These are phyloP conservation scores for Pseudorasbora parva DNA, from an alignment of 2,113 vertebrate species.

Conservation along the genomic window DNA sequence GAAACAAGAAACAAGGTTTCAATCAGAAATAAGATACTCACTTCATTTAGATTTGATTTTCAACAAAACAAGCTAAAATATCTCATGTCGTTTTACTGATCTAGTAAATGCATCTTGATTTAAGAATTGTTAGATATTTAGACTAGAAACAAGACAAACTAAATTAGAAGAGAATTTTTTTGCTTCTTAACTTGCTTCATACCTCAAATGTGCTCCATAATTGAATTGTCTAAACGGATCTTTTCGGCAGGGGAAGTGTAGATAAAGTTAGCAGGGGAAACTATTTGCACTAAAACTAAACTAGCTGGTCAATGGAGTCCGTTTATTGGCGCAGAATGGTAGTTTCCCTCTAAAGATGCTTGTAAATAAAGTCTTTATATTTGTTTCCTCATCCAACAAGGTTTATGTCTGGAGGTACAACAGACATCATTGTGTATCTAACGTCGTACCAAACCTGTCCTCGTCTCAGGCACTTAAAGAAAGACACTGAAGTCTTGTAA, in stretches of 20 bases:
- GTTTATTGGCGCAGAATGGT: neutral
- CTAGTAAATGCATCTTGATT: no score
- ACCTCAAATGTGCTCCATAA: no score
- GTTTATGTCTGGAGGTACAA: conserved; percentile 39
- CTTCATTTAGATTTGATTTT: no score
- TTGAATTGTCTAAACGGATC: neutral
- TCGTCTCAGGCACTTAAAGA: conserved; percentile 74
- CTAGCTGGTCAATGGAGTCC: neutral
- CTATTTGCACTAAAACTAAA: neutral
- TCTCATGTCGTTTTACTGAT: no score
- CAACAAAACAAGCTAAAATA: no score
- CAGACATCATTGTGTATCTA: conserved; percentile 43
- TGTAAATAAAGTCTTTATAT: neutral
- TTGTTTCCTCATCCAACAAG: neutral
- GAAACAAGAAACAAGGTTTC: no score
- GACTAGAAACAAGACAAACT: no score
- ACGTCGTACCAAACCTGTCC: conserved; percentile 48
- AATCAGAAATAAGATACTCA: no score
- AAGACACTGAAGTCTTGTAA: conserved; percentile 72
- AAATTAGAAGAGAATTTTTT: no score
- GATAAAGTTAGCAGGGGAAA: neutral
- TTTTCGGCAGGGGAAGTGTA: neutral
- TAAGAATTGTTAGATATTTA: no score
- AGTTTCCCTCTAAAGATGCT: neutral
- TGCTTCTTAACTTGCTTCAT: neutral